Percentiles rank a stretch among this genome's conserved stretches.
Evolutionary conservation across 2,797 vertebrate genomes (phyloP).

Genomic region (Prionace glauca): DNA sequence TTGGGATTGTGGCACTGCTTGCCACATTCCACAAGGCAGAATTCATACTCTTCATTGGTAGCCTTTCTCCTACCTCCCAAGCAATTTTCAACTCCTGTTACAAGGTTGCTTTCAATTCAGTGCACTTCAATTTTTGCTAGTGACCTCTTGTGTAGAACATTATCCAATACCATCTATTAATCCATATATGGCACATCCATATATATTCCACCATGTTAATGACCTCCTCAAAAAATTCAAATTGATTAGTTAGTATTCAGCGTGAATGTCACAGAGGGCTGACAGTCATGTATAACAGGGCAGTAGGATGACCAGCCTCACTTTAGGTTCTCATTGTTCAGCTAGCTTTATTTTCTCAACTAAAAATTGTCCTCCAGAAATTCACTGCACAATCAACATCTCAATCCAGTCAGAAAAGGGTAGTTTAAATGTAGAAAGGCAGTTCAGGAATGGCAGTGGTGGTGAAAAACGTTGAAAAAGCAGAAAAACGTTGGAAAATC

Average conservation of each 20-base stretch:
- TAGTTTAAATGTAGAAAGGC: neutral
- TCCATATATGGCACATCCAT: no score
- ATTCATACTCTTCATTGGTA: neutral
- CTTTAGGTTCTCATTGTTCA: neutral
- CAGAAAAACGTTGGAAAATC: no score
- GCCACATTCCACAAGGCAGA: neutral
- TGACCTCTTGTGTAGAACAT: neutral
- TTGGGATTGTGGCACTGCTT: no score
- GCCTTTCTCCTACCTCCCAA: neutral
- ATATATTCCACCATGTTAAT: neutral
- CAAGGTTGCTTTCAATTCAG: neutral
- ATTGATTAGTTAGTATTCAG: neutral
- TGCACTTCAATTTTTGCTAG: neutral
- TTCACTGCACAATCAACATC: neutral
- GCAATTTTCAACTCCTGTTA: neutral
- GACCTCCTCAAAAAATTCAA: neutral
- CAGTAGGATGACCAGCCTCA: neutral
- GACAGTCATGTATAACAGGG: neutral
- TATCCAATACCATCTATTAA: neutral
- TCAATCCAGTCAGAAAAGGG: no score
- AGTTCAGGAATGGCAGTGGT: no score
- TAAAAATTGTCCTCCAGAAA: neutral
- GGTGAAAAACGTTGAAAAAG: no score
- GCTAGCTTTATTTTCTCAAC: neutral
- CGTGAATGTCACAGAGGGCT: neutral